Evolutionary conservation across 2,888 invertebrate genomes (phyloP).

Genomic region (Candidula unifasciata): DNA sequence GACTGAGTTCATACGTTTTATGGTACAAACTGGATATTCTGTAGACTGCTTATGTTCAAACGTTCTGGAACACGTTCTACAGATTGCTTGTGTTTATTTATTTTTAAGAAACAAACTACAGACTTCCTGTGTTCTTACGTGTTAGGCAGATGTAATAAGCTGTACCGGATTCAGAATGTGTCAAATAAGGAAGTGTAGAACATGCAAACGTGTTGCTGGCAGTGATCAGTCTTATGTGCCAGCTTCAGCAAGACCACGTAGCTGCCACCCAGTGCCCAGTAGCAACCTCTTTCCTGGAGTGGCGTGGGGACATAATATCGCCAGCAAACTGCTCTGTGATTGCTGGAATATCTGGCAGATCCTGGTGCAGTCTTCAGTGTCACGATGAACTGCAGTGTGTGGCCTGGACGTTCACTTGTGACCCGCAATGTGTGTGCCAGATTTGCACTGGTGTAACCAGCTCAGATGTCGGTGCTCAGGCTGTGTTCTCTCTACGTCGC

Average conservation of each 20-base stretch:
- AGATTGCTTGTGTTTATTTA: no score
- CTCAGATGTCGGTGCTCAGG: neutral
- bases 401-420: neutral
- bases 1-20: no score
- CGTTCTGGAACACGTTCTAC: neutral
- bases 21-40: no score
- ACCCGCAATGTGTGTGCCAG: neutral
- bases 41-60: no score
- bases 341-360: neutral
- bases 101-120: no score
- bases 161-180: neutral
- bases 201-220: neutral
- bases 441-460: neutral
- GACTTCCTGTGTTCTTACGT: no score
- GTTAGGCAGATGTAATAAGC: neutral
- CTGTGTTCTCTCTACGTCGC: neutral
- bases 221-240: neutral
- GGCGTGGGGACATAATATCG: neutral
- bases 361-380: constrained; percentile 1
- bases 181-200: neutral
- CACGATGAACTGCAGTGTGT: neutral
- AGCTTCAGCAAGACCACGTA: neutral
- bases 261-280: neutral
- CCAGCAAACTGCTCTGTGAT: neutral
- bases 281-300: neutral